Base-by-base conservation (phyloP, 2,113 vertebrate genomes). In the Castor canadensis region DNA sequence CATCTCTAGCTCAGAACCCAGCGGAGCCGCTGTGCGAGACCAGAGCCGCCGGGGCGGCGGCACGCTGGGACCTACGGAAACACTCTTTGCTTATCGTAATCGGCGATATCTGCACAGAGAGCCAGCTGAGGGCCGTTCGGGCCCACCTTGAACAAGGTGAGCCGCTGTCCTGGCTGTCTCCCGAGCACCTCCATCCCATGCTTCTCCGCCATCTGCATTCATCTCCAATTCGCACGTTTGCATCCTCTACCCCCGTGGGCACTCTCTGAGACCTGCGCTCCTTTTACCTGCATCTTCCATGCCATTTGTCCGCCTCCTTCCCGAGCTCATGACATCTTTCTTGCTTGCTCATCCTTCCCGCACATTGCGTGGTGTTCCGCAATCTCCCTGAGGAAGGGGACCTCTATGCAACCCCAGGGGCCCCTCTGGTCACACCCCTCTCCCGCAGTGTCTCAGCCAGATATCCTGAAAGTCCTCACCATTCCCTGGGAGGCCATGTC, bases 41-140 rank as follows among this genome's bases (percentile, higher is more conserved):
- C 43, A 22, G 62, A 90, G 79, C 91, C 43, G 58, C 86, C 9
- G 87, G 79, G 90, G 95, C 96, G 15, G 94, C 97, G 64, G 97
- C 97, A 58, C 88, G 92, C 89, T 95, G 97, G 97, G 97, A 97
- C 93, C 97, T 47, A n/a, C 93, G 97, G 81, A 98, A 98, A 81
- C 97, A 99, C 92, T 99, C 99, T 89, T 98, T 99, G 97, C 98
- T 99, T n/a, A 99, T 99, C n/a, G 99, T 99, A 58, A 98, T 99
- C 94, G 99, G 99, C 20, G 99, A 99, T 76, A 97, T 99, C 89
- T 98, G 97, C 66, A 98, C 98, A 26, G 98, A 99, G 82, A 97
- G 98, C 83, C 99, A 99, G 75, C 98, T 99, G 30, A 97, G 98
- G 89, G 98, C 98, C 64, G 98, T 99, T 97, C 98, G 98, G 97